Conservation (phyloP, 2,113 vertebrate genomes). For the Elephas maximus region DNA sequence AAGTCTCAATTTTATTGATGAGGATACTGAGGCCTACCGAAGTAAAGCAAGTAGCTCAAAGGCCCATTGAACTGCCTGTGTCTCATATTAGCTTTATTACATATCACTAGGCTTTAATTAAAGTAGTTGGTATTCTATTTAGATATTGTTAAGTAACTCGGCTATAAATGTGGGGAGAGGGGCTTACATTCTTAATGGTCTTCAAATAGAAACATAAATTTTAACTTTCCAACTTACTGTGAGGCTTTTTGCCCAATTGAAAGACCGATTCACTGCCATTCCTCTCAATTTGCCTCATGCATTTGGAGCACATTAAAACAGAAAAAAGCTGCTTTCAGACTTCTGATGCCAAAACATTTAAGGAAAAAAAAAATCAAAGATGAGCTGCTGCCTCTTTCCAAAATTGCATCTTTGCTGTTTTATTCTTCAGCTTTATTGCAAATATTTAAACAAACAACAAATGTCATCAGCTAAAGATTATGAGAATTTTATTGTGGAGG, state of each 20-base stretch:
- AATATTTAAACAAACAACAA: conserved; percentile 59
- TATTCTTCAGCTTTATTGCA: conserved; percentile 35
- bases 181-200: conserved; percentile 33
- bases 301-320: conserved; percentile 60
- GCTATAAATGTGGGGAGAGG: neutral
- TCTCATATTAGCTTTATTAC: neutral
- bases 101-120: neutral
- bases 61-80: neutral
- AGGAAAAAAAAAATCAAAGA: neutral
- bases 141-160: conserved; percentile 60
- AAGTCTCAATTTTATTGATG: neutral
- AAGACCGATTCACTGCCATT: conserved; percentile 35
- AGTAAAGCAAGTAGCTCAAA: neutral
- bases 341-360: conserved; percentile 65
- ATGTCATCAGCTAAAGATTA: conserved; percentile 16
- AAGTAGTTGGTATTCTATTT: neutral
- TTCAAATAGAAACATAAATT: conserved; percentile 67
- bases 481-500: conserved; percentile 5
- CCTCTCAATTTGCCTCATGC: conserved; percentile 41
- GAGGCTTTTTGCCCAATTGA: conserved; percentile 38
- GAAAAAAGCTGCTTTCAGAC: conserved; percentile 58
- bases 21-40: neutral
- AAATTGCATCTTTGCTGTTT: neutral
- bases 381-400: conserved; percentile 45
- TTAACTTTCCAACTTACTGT: conserved; percentile 59